Conservation (phyloP, 1,140 invertebrate species). For the Pseudomyrmex sp. region DNA sequence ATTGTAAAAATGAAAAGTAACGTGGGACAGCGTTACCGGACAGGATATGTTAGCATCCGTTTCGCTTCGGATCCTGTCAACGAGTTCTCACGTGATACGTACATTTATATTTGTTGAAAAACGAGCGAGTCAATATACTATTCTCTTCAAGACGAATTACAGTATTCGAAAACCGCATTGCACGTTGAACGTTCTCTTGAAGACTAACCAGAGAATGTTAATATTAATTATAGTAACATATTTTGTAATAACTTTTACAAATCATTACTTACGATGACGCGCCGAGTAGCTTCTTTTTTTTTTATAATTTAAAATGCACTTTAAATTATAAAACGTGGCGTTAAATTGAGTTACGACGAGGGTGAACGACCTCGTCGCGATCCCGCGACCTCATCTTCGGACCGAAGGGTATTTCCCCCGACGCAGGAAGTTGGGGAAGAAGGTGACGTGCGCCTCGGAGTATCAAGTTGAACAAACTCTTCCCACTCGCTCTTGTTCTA, state of each 20-base stretch:
- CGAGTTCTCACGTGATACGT: constrained; percentile 54
- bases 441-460: not conserved
- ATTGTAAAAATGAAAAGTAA: constrained; percentile 54
- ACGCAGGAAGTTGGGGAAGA: not conserved
- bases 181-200: no score
- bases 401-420: not conserved
- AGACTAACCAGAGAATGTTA: no score
- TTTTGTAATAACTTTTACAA: no score
- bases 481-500: constrained; percentile 42
- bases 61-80: constrained; percentile 58
- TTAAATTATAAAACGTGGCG: no score
- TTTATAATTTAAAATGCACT: no score
- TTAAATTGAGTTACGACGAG: no score
- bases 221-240: no score
- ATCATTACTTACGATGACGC: no score
- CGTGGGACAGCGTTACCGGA: constrained; percentile 51
- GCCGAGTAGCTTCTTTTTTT: no score
- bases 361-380: constrained; percentile 2
- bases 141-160: not conserved
- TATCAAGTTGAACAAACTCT: constrained; percentile 72
- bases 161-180: no score
- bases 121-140: not conserved
- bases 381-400: not conserved
- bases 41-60: constrained; percentile 63
- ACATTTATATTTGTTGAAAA: not conserved